Base-by-base conservation (phyloP, 2,888 invertebrate genomes). In the Clepsis dumicolana region DNA sequence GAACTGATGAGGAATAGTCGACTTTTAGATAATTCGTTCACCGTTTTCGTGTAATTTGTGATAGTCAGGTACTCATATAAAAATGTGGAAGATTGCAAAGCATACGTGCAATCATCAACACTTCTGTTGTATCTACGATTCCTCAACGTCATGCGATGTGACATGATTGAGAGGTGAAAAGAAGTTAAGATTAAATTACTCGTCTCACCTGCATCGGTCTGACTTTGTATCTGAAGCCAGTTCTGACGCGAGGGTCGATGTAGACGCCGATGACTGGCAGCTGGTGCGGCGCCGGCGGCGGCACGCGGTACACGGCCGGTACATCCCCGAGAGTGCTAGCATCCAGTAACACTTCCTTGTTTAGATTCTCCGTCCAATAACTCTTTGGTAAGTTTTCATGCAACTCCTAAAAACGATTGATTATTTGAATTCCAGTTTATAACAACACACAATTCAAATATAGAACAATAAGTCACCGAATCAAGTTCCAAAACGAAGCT, bases 171-270 rank as follows among this genome's bases (percentile, higher is more conserved):
- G 79, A 73, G 77, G 68, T 73, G 75, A 74, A 74, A 41, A 77
- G 78, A 76, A 64, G 60, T 74, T 77, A 75, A 73, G 65, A 80
- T 80, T 76, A 80, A 80, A 83, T 81, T 80, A 82, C 83, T 90
- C 76, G 76, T 90, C 93, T 93, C 83, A 94, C 94, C 86, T 95
- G 94, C 84, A 96, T 93, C 1, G 95, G 95, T 80, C 95, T 94
- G 72, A 96, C 95, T 88, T 95, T 94, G 94, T 97, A 97, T 84
- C 95, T 94, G 93, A 96, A 97, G 74, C 97, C 97, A 73, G 96
- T 95, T 75, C 95, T 92, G 72, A 97, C 95, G 65, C 96, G 92
- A 65, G 94, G 94, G 88, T 97, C 96, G 75, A 97, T 94, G 87
- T 95, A 96, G 64, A 96, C 95, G 62, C 97, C 97, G 80, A 96